phyloP scores from a whole-genome alignment of 1,140 invertebrate species.

The Nixonia krombeini region DNA sequence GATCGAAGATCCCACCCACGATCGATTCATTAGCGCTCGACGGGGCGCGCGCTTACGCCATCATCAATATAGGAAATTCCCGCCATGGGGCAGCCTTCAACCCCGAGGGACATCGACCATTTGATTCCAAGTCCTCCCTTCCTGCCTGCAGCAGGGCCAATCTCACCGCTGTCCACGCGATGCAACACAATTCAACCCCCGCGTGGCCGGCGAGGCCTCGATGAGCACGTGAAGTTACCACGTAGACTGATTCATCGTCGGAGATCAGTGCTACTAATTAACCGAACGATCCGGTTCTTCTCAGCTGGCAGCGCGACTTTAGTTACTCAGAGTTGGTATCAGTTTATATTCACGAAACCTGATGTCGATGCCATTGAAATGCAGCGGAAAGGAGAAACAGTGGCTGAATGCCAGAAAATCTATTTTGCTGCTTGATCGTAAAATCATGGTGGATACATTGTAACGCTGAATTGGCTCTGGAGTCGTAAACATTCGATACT shows the following conservation, averaged over 20 bases:
- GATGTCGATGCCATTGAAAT: conserved; percentile 20
- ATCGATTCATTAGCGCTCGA: conserved; percentile 63
- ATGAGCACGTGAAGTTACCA: conserved; percentile 10
- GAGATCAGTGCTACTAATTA: conserved; percentile 51
- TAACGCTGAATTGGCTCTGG: too few relatives aligned
- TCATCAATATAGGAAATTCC: conserved; percentile 56
- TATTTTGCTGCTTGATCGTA: too few relatives aligned
- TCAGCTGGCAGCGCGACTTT: conserved; percentile 38
- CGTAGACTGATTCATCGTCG: conserved; percentile 48
- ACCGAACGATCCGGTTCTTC: conserved; percentile 52
- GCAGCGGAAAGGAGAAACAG: conserved; percentile 25
- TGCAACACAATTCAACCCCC: conserved; percentile 11
- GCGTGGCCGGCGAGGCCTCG: conserved; percentile 9
- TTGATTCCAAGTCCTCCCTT: conserved; percentile 30
- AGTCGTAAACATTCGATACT: background rate
- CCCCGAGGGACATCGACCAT: conserved; percentile 41
- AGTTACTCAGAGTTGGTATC: conserved; percentile 22
- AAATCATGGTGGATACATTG: too few relatives aligned
- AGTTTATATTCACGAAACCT: conserved; percentile 31
- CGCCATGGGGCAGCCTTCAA: conserved; percentile 42
- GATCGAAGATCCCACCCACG: conserved; percentile 58
- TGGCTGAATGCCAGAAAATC: conserved; percentile 7
- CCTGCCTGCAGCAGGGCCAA: conserved; percentile 8
- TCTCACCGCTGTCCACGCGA: conserved; percentile 7
- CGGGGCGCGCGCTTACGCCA: conserved; percentile 54